Conservation (phyloP, 2,113 vertebrate genomes). For the Irena cyanogastra region DNA sequence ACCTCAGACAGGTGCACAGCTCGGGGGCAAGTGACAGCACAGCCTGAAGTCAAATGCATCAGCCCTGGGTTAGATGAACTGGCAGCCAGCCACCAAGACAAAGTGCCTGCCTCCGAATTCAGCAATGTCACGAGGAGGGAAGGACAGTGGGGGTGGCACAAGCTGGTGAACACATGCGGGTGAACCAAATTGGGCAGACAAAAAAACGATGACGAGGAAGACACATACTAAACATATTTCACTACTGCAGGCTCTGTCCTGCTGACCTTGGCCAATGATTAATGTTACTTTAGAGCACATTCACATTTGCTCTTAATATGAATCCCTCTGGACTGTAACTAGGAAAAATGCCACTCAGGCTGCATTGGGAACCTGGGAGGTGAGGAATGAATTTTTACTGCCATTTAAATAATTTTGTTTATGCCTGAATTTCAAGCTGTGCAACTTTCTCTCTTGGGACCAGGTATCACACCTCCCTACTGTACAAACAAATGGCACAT, state of each 20-base stretch:
- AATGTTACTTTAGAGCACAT: background rate
- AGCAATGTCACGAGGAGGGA: background rate
- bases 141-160: background rate
- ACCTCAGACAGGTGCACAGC: conserved; percentile 10
- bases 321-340: background rate
- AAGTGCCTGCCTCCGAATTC: background rate
- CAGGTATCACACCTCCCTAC: background rate
- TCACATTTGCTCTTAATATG: background rate
- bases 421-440: background rate
- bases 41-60: background rate
- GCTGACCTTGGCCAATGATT: conserved; percentile 46
- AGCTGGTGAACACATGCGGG: background rate
- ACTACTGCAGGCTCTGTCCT: background rate
- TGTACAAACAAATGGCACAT: background rate
- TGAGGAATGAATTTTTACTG: background rate
- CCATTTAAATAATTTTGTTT: background rate
- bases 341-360: background rate
- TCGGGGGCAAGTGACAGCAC: background rate
- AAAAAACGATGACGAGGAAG: background rate
- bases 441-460: background rate
- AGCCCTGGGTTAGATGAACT: background rate
- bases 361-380: background rate
- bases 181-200: background rate
- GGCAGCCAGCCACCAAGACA: background rate
- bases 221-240: background rate